Conservation (phyloP, 1,140 invertebrate genomes). For the Drosophila watanabei region DNA sequence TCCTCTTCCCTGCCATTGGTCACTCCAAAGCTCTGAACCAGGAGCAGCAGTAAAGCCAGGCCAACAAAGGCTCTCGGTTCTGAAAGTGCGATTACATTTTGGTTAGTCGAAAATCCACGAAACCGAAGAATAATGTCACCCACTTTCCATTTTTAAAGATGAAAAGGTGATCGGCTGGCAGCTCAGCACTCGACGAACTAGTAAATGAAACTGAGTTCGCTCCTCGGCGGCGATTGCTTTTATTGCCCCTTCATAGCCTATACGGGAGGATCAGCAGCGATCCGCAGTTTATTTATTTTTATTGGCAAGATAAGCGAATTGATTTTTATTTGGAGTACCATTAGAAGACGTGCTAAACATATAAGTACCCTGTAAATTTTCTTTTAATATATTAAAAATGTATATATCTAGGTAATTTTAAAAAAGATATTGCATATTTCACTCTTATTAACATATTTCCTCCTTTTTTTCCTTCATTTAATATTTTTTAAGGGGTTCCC, state of each 20-base stretch:
- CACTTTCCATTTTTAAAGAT: constrained; percentile 23
- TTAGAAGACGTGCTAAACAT: neutral
- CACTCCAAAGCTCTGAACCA: neutral
- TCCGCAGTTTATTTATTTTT: constrained; percentile 21
- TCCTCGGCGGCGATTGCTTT: constrained; percentile 18
- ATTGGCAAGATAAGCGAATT: constrained; percentile 31
- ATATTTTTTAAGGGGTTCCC: neutral
- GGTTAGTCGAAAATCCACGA: neutral
- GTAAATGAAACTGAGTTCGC: constrained; percentile 5
- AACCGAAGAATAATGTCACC: neutral
- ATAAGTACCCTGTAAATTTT: neutral
- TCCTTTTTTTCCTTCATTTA: neutral
- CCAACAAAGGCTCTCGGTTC: neutral
- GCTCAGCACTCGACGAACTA: constrained; percentile 29
- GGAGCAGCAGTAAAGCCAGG: constrained; percentile 13
- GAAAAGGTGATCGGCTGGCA: constrained; percentile 8
- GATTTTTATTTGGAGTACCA: constrained; percentile 4
- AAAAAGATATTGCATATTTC: neutral
- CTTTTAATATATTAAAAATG: neutral
- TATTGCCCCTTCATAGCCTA: constrained; percentile 11
- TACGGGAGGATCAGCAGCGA: constrained; percentile 42
- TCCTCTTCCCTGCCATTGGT: constrained; percentile 25
- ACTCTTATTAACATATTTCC: too few relatives aligned
- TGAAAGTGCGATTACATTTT: neutral
- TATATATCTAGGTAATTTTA: too few relatives aligned